These are phyloP conservation scores for Pandemis cinnamomeana DNA, from an alignment of 2,888 invertebrate species.

Conservation along the genomic window DNA sequence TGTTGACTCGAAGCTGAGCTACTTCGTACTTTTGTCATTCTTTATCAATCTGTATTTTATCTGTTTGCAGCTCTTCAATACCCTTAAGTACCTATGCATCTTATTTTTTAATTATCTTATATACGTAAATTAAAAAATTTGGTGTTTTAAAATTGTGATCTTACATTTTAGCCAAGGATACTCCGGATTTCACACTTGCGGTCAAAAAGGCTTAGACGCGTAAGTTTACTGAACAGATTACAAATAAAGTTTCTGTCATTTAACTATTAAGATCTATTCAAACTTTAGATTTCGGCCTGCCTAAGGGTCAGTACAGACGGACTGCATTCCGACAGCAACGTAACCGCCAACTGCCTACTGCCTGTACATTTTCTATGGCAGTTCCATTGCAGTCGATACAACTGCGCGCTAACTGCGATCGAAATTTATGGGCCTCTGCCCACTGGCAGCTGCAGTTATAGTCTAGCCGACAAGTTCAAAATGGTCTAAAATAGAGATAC, in stretches of 20 bases:
- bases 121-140: not conserved
- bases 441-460: no score
- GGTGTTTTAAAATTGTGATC: not conserved
- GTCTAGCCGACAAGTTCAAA: no score
- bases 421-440: no score
- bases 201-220: conserved; percentile 25
- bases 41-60: conserved; percentile 56
- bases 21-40: conserved; percentile 57
- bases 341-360: no score
- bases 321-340: no score
- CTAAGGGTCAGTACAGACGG: no score
- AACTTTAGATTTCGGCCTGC: no score
- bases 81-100: conserved; percentile 52
- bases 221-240: conserved; percentile 4
- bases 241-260: not conserved
- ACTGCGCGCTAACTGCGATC: no score
- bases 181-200: conserved; percentile 19
- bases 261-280: not conserved
- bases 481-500: no score
- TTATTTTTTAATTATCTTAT: conserved; percentile 30
- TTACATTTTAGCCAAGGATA: conserved; percentile 22
- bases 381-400: no score
- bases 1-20: conserved; percentile 52
- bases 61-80: conserved; percentile 54
- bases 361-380: no score